Evolutionary conservation across 2,888 invertebrate genomes (phyloP).

Genomic region (Neocrepidodera transversa): DNA sequence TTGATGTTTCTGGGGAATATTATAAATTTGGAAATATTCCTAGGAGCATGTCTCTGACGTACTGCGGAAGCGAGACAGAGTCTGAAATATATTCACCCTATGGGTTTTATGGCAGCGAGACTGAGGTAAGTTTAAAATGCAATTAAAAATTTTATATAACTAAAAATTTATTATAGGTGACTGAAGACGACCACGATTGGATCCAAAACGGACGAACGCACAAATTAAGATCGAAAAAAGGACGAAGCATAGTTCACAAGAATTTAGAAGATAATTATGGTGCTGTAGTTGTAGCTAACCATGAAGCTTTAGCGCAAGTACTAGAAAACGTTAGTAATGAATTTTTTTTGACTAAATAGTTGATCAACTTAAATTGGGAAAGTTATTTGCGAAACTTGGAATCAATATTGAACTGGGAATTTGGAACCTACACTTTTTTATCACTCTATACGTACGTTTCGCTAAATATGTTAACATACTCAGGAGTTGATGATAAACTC

Average conservation of each 20-base stretch:
- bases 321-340: conserved; percentile 84
- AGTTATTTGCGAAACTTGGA: too few species aligned
- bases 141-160: not conserved
- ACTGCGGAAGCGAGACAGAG: conserved; percentile 84
- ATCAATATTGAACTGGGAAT: too few species aligned
- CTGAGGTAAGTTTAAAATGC: conserved; percentile 54
- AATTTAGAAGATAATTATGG: conserved; percentile 90
- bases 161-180: conserved; percentile 53
- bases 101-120: conserved; percentile 74
- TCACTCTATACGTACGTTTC: too few species aligned
- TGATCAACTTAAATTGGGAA: too few species aligned
- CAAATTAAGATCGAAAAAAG: conserved; percentile 76
- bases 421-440: too few species aligned
- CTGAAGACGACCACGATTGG: conserved; percentile 64
- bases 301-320: conserved; percentile 87
- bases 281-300: conserved; percentile 88
- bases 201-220: conserved; percentile 58
- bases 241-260: conserved; percentile 82
- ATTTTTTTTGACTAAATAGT: too few species aligned
- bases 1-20: conserved; percentile 64
- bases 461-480: too few species aligned
- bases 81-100: conserved; percentile 85
- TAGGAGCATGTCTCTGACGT: conserved; percentile 75
- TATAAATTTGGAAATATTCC: conserved; percentile 68
- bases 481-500: too few species aligned